These are phyloP conservation scores for Diaprepes abbreviatus DNA, from an alignment of 2,888 invertebrate genomes.

Conservation along the genomic window DNA sequence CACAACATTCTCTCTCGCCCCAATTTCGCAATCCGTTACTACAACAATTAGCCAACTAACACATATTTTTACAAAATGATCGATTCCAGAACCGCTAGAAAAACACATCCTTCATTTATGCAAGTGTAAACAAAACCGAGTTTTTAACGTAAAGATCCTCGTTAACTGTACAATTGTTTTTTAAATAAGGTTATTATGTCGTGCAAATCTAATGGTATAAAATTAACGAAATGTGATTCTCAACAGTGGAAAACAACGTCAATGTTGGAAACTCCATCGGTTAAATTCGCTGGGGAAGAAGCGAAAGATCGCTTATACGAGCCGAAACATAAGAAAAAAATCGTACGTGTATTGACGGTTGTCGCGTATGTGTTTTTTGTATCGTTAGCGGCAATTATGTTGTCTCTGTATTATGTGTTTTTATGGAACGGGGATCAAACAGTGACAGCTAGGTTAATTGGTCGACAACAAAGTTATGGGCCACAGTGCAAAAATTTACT, in stretches of 20 bases:
- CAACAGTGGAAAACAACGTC: constrained; percentile 58
- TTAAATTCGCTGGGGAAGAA: constrained; percentile 77
- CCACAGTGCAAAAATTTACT: constrained; percentile 56
- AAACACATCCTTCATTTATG: constrained; percentile 3
- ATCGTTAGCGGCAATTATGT: constrained; percentile 92
- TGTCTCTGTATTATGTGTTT: constrained; percentile 94
- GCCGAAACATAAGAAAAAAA: constrained; percentile 88
- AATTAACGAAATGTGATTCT: constrained; percentile 58
- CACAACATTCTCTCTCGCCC: constrained; percentile 58
- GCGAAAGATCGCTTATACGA: constrained; percentile 82
- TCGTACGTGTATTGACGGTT: constrained; percentile 91
- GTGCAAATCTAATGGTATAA: constrained; percentile 73
- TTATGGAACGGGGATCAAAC: constrained; percentile 87
- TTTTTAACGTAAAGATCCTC: not conserved
- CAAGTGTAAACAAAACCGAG: not conserved
- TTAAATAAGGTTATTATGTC: constrained; percentile 67
- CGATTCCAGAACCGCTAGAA: constrained; percentile 38
- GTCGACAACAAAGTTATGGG: constrained; percentile 34
- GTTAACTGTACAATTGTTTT: not conserved
- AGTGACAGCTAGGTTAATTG: constrained; percentile 50
- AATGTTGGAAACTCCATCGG: constrained; percentile 68
- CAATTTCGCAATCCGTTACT: constrained; percentile 53
- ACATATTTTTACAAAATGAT: constrained; percentile 49
- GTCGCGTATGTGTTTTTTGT: constrained; percentile 95
- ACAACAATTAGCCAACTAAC: constrained; percentile 47